Base-by-base conservation (phyloP, 2,113 vertebrate species). In the Barnardius zonarius region DNA sequence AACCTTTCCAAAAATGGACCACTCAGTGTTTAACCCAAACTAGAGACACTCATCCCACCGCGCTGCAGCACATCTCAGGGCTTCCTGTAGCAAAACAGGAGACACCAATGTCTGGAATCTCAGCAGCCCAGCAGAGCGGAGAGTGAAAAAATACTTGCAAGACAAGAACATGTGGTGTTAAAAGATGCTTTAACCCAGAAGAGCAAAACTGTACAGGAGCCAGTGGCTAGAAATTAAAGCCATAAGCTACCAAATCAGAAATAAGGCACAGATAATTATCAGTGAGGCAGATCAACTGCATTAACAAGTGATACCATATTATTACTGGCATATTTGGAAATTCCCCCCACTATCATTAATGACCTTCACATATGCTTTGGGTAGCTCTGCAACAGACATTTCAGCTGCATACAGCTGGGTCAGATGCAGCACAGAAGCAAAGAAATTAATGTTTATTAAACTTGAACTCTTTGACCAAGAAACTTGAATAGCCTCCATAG, bases 211-310 rank as follows among this genome's bases (percentile, higher is more conserved):
- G 52, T 64, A 87, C 72, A 76, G 54, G 69, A 89, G 41, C 31
- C 54, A 70, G 41, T 28, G 35, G 46, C 72, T 77, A 35, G 64
- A 93, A 88, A 90, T 37, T 43, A 88, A 91, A 96, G 54, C 23
- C 69, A 86, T 70, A 85, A 63, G 44, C 52, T 69, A 66, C 62
- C n/a, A 73, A 88, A 84, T 88, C 39, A 79, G 62, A 94, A 94
- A 92, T 86, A 95, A 97, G 96, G 92, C 93, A 96, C 92, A 86
- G 62, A 64, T 75, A 72, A 74, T 93, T 79, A 66, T 57, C 48
- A 76, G 14, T n/a, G 69, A 93, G 77, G 77, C 73, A 88, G 72
- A 78, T 81, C 41, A 83, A 81, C 61, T 78, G 35, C 83, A 68
- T 90, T 88, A 92, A 83, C 35, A 70, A 87, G 48, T 20, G 13